These are phyloP conservation scores for Drosophila nigritarsus DNA, from an alignment of 2,888 invertebrate species.

Conservation along the genomic window DNA sequence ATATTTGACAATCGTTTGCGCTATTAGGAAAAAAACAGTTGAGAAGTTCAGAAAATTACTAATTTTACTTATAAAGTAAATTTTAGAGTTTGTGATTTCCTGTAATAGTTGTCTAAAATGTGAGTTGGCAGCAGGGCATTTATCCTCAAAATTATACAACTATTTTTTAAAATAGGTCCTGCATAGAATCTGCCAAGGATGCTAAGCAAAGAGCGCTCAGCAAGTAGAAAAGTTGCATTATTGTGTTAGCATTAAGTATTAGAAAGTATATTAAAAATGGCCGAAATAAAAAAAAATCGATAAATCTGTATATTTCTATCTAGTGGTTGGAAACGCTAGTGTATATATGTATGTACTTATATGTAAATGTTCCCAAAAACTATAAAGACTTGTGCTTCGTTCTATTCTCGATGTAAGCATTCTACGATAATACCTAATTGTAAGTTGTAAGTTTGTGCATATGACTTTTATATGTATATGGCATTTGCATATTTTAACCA, in stretches of 20 bases:
- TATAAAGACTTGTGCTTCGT: conserved; percentile 80
- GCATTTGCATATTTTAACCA: conserved; percentile 47
- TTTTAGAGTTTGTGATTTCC: conserved; percentile 63
- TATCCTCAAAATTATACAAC: conserved; percentile 10
- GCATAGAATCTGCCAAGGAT: conserved; percentile 4
- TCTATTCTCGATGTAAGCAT: conserved; percentile 74
- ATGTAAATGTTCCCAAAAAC: conserved; percentile 73
- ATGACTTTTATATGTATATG: conserved; percentile 55
- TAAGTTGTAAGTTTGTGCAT: conserved; percentile 50
- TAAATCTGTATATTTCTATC: conserved; percentile 57
- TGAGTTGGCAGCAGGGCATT: conserved; percentile 3
- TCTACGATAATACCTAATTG: conserved; percentile 63
- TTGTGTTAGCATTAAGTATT: conserved; percentile 34
- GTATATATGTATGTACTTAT: conserved; percentile 66
- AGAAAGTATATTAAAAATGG: conserved; percentile 12
- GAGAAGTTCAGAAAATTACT: conserved; percentile 12
- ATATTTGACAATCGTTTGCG: conserved; percentile 74
- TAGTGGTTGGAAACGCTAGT: conserved; percentile 28
- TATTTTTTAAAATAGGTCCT: conserved; percentile 32
- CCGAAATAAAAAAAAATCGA: conserved; percentile 7
- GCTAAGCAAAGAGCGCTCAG: conserved; percentile 14
- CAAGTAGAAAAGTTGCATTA: conserved; percentile 10
- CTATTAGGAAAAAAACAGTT: conserved; percentile 17
- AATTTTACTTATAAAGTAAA: conserved; percentile 62
- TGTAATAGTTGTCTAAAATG: conserved; percentile 16